phyloP scores from a whole-genome alignment of 2,113 vertebrate species.

The Oreochromis tanganicae region DNA sequence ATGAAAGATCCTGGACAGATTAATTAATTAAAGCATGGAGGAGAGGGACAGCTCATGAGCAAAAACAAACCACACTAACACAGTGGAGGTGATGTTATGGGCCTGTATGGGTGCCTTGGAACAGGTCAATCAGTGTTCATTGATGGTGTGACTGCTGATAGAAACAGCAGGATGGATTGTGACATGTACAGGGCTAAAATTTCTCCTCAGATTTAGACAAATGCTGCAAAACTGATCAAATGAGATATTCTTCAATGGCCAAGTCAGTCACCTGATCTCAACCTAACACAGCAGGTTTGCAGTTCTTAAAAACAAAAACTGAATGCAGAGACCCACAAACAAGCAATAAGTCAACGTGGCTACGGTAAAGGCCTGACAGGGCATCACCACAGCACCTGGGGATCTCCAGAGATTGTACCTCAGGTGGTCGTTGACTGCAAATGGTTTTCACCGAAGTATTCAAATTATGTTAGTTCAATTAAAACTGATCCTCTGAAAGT shows the following conservation, averaged over 20 bases:
- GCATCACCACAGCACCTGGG: neutral
- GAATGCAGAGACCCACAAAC: neutral
- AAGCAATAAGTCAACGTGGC: neutral
- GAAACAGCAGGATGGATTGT: neutral
- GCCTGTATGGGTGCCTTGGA: neutral
- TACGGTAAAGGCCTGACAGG: accelerated
- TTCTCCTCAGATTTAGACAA: neutral
- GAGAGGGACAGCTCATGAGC: neutral
- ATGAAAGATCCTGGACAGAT: neutral
- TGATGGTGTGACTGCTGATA: neutral
- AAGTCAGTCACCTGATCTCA: neutral
- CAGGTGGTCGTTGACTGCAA: neutral
- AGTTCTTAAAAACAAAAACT: neutral
- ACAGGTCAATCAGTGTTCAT: accelerated
- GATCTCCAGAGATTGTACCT: neutral
- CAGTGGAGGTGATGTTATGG: neutral
- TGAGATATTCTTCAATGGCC: neutral
- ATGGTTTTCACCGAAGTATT: neutral
- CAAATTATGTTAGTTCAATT: neutral
- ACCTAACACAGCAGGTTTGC: neutral
- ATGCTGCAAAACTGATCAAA: neutral
- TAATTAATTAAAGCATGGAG: accelerated
- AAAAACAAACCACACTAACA: neutral
- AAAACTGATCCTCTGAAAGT: neutral
- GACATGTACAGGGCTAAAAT: neutral